phyloP scores from a whole-genome alignment of 2,797 vertebrate genomes.

The Myripristis jacobus region DNA sequence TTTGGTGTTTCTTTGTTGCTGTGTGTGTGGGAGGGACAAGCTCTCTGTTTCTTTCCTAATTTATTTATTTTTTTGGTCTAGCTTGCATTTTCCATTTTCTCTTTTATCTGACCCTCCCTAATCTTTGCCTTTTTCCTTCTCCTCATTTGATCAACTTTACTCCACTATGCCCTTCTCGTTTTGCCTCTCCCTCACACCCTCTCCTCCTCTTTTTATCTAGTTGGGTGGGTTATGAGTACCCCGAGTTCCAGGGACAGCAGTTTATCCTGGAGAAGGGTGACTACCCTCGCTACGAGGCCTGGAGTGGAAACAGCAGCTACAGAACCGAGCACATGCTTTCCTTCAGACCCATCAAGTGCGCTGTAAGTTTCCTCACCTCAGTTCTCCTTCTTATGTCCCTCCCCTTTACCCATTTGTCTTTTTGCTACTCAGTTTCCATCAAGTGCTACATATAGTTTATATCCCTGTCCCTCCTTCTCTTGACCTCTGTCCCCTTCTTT shows the following conservation, averaged over 20 bases:
- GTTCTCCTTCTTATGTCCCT: not conserved
- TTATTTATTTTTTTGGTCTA: not conserved
- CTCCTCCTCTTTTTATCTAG: constrained; percentile 65
- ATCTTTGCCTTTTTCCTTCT: not conserved
- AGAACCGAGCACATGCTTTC: constrained; percentile 95
- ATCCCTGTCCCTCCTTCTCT: not conserved
- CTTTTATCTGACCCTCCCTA: not conserved
- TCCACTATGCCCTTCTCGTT: not conserved
- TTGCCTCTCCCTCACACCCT: not conserved
- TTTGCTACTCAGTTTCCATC: not conserved
- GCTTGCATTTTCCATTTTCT: not conserved
- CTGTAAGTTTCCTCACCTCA: constrained; percentile 87
- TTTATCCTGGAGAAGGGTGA: constrained; percentile 98
- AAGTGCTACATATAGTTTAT: too few species aligned
- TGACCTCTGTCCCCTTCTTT: not conserved
- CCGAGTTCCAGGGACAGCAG: constrained; percentile 97
- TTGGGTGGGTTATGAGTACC: constrained; percentile 95
- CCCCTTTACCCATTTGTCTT: not conserved
- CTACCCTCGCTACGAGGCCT: constrained; percentile 93
- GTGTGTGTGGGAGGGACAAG: not conserved
- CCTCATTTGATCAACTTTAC: not conserved
- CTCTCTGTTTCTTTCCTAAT: not conserved
- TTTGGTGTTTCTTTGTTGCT: not conserved
- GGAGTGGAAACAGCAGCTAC: constrained; percentile 95
- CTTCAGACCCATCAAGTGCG: constrained; percentile 93